Evolutionary conservation across 2,888 invertebrate genomes (phyloP).

Genomic region (Spodoptera exigua): DNA sequence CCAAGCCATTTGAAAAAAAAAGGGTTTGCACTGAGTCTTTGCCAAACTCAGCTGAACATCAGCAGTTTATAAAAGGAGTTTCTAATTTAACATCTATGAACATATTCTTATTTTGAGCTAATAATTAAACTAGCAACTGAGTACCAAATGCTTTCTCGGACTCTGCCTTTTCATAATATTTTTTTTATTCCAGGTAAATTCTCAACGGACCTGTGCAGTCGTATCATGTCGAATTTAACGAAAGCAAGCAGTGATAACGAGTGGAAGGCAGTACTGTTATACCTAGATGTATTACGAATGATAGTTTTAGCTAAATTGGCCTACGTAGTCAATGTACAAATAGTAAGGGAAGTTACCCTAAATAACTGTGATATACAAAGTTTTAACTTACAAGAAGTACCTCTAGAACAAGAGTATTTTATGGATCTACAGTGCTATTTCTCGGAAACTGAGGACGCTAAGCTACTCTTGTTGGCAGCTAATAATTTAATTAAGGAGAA

Average conservation of each 20-base stretch:
- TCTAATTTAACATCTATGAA: too few relatives aligned
- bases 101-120: too few relatives aligned
- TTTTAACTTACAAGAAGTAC: constrained; percentile 78
- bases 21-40: too few relatives aligned
- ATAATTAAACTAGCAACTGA: too few relatives aligned
- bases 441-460: constrained; percentile 86
- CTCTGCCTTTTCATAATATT: not conserved
- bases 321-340: constrained; percentile 85
- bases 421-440: constrained; percentile 90
- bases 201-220: constrained; percentile 75
- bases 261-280: constrained; percentile 77
- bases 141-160: too few relatives aligned
- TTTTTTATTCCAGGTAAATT: constrained; percentile 79
- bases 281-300: constrained; percentile 78
- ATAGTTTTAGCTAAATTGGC: constrained; percentile 80
- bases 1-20: too few relatives aligned
- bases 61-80: too few relatives aligned
- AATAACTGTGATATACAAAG: constrained; percentile 81
- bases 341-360: constrained; percentile 76
- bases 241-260: constrained; percentile 77
- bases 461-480: constrained; percentile 90
- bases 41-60: too few relatives aligned
- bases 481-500: constrained; percentile 89
- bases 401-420: constrained; percentile 73
- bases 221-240: constrained; percentile 76